Conservation (phyloP, 2,797 vertebrate species). For the Rousettus madagascariensis region DNA sequence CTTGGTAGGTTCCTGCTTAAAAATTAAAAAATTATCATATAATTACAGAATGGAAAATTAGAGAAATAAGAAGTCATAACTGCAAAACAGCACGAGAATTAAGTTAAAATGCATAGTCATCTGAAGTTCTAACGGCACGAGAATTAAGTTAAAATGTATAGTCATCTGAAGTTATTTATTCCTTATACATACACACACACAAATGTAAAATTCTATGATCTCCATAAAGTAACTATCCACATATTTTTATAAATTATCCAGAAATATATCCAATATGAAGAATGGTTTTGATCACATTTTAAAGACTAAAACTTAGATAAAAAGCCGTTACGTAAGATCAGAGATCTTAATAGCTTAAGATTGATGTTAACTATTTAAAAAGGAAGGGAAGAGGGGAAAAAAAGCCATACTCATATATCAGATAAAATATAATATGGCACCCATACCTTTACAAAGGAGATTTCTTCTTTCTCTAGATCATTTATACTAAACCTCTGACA, state of each 20-base stretch:
- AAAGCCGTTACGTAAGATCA: neutral
- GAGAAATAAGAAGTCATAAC: neutral
- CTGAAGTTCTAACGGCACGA: neutral
- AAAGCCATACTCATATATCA: neutral
- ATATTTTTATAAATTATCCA: slow-evolving; percentile 47
- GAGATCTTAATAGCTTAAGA: slow-evolving; percentile 28
- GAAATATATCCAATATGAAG: slow-evolving; percentile 20
- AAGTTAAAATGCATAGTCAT: neutral
- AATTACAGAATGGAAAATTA: neutral
- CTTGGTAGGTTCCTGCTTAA: neutral
- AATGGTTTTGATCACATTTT: slow-evolving; percentile 40
- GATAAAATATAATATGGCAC: neutral
- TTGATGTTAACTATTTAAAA: slow-evolving; percentile 4
- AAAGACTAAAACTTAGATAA: slow-evolving; percentile 38
- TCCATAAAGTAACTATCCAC: neutral
- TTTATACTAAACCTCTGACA: neutral
- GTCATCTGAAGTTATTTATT: slow-evolving; percentile 9
- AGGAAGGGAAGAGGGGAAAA: neutral
- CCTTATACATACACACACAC: neutral
- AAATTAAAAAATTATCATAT: slow-evolving; percentile 2
- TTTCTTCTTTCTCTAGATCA: slow-evolving; percentile 7
- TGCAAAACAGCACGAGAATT: slow-evolving; percentile 19
- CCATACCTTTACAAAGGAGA: neutral
- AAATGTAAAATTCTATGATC: neutral
- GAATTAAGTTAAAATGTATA: slow-evolving; percentile 9